These are phyloP conservation scores for Neodiprion fabricii DNA, from an alignment of 1,140 invertebrate species.

Conservation along the genomic window DNA sequence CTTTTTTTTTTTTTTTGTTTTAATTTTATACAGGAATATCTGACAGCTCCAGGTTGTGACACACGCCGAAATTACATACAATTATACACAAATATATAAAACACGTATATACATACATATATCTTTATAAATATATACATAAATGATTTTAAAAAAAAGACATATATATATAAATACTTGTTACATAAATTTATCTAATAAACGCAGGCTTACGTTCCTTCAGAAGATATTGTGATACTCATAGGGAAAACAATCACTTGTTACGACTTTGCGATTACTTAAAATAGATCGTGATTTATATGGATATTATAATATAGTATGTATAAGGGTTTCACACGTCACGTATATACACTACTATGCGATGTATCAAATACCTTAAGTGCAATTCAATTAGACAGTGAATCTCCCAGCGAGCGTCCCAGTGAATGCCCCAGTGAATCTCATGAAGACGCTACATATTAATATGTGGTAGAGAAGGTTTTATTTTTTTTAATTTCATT, in stretches of 20 bases:
- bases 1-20: not conserved
- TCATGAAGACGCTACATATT: not conserved
- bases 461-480: not conserved
- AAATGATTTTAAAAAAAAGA: conserved; percentile 25
- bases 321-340: no score
- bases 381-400: conserved; percentile 5
- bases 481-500: not conserved
- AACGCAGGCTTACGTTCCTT: conserved; percentile 57
- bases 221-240: conserved; percentile 62
- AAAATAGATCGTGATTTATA: conserved; percentile 1
- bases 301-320: not conserved
- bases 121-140: conserved; percentile 47
- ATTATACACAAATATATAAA: not conserved
- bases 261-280: conserved; percentile 12
- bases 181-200: conserved; percentile 12
- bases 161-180: not conserved
- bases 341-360: not conserved
- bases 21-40: conserved; percentile 9
- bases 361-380: not conserved
- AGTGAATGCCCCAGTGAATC: not conserved
- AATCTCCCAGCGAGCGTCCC: not conserved
- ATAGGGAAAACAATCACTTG: conserved; percentile 42
- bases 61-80: conserved; percentile 30
- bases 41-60: conserved; percentile 49
- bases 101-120: conserved; percentile 36